Percentiles rank a stretch among this genome's conserved stretches.
phyloP scores from a whole-genome alignment of 2,113 vertebrate genomes.

The Lonchura striata region DNA sequence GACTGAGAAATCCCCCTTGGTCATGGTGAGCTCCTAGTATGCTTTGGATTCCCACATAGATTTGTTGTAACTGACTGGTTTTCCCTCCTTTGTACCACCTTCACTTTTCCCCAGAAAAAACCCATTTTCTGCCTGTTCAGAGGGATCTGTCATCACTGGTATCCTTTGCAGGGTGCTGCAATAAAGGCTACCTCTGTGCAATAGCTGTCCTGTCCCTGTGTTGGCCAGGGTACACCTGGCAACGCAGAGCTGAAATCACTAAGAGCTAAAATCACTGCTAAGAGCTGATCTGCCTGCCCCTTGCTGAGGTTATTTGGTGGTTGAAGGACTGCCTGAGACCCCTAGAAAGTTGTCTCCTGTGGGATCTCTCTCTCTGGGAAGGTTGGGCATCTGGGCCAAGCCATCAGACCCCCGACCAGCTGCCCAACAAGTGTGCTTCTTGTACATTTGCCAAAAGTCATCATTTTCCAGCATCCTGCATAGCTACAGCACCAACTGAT shows the following conservation, averaged over 20 bases:
- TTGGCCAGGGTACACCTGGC: background rate
- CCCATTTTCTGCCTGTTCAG: background rate
- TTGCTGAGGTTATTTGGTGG: background rate
- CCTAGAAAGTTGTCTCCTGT: background rate
- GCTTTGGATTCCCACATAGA: background rate
- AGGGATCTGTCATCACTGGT: background rate
- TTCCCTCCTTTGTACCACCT: background rate
- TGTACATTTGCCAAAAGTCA: constrained; percentile 47
- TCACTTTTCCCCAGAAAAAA: background rate
- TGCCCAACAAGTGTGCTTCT: background rate
- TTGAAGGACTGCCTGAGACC: background rate
- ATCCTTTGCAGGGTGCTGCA: background rate
- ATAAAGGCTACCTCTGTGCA: background rate
- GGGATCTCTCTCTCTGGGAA: background rate
- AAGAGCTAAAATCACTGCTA: background rate
- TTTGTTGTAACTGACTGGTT: background rate
- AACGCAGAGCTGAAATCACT: background rate
- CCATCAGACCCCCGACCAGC: background rate
- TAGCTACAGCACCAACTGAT: constrained; percentile 56
- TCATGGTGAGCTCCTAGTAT: background rate
- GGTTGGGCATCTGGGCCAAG: background rate
- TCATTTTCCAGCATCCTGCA: constrained; percentile 47
- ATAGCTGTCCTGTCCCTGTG: background rate
- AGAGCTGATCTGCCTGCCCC: background rate
- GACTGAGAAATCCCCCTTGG: background rate